Base-by-base conservation (phyloP, 2,113 vertebrate species). In the Gracilinanus agilis region DNA sequence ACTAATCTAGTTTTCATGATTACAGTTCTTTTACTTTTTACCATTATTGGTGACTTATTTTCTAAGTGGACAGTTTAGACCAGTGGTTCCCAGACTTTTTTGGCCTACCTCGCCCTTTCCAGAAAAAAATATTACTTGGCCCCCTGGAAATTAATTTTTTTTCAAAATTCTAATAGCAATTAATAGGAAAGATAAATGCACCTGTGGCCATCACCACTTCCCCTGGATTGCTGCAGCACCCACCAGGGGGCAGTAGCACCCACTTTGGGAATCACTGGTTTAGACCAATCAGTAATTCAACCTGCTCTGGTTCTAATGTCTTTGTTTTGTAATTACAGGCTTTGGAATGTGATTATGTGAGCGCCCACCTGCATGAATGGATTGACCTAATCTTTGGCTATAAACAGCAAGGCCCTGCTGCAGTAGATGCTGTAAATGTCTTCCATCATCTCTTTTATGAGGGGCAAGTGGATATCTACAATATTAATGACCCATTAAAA, bases 401-500 rank as follows among this genome's bases (percentile, higher is more conserved):
- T 96, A 99, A 99, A 98, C 99, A 99, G 98, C 99, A 99, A 98
- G 99, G 99, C 0, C 99, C 99, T 24, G 98, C 99, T 0, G 99
- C 99, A 0, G 99, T 99, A 91, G 99, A 99, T 97, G 99, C 99
- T 2, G 99, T 99, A 13, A 99, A 99, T 94, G 99, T 99, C 96
- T 99, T 99, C 98, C 99, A 99, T 98, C 99, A 99, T 97, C 99
- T 99, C 93, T 99, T 99, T 97, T 99, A 99, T 91, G 99, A 99
- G 98, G 99, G 99, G 3, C 99, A 99, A 98, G 99, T 99, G 97
- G 99, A 99, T 97, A 99, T 99, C 96, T 99, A 99, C 98, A 99
- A 99, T 98, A 99, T 99, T 97, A 99, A 99, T 49, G 99, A 99
- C 98, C 99, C 99, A 0, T 99, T 99, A 21, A 99, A 99, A 97